phyloP scores from a whole-genome alignment of 2,888 invertebrate species.

The Ametastegia equiseti region DNA sequence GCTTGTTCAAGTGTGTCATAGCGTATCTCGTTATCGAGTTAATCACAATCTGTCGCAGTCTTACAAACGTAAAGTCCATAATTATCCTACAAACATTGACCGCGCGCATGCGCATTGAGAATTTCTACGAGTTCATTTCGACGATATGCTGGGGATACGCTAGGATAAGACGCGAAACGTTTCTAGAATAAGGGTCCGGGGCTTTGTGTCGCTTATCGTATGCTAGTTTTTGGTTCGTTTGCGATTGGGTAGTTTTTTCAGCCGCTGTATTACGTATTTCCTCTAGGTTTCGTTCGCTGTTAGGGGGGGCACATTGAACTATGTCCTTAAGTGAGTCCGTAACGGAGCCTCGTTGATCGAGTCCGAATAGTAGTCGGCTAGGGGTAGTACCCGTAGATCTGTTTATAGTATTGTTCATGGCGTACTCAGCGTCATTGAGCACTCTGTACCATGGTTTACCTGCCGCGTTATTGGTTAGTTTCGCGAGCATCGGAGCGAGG shows the following conservation, averaged over 20 bases:
- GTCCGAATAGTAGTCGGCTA: not conserved
- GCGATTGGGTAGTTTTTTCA: conserved; percentile 47
- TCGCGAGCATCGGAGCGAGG: conserved; percentile 58
- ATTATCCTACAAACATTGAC: not conserved
- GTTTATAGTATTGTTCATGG: not conserved
- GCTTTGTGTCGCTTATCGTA: not conserved
- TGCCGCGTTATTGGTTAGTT: conserved; percentile 51
- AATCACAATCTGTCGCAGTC: not conserved
- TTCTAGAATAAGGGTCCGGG: not conserved
- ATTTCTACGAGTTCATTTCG: not conserved
- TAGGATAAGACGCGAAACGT: not conserved
- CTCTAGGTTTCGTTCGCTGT: not conserved
- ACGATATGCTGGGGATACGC: not conserved
- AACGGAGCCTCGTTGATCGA: not conserved
- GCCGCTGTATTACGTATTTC: conserved; percentile 17
- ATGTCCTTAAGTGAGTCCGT: not conserved
- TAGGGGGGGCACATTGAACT: conserved; percentile 52
- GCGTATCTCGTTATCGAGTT: not conserved
- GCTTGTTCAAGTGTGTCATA: not conserved
- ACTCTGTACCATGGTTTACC: not conserved
- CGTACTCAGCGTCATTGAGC: not conserved
- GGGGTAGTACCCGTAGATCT: not conserved
- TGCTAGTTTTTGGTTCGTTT: not conserved
- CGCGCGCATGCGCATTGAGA: not conserved
- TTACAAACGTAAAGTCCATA: not conserved